A percentile compares a stretch with the other conserved stretches of the same genome.
Conservation (phyloP, 2,888 invertebrate species). For the Drosophila koepferae region DNA sequence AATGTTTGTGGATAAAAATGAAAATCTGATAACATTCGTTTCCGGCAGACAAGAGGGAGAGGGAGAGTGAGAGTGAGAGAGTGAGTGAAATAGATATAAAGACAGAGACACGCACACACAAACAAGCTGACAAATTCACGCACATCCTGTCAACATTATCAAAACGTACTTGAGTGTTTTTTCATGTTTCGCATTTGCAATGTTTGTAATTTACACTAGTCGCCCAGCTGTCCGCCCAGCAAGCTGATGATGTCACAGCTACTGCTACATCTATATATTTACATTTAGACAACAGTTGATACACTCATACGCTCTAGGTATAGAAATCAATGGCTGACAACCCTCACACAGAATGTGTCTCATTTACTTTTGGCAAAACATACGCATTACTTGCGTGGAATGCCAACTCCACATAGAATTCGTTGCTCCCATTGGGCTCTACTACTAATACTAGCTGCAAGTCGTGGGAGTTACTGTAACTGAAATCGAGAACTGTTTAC, state of each 20-base stretch:
- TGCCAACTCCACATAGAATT: background rate
- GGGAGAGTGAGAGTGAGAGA: background rate
- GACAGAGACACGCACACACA: background rate
- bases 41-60: conserved; percentile 22
- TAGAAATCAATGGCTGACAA: conserved; percentile 64
- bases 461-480: conserved; percentile 39
- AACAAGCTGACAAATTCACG: conserved; percentile 48
- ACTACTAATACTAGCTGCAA: conserved; percentile 24
- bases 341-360: conserved; percentile 24
- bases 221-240: conserved; percentile 36
- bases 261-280: conserved; percentile 19
- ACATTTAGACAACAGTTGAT: conserved; percentile 12
- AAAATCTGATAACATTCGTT: conserved; percentile 52
- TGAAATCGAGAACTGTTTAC: conserved; percentile 55
- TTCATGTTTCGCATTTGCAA: conserved; percentile 60
- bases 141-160: conserved; percentile 51
- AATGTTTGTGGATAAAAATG: conserved; percentile 32
- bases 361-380: conserved; percentile 31
- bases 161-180: conserved; percentile 66
- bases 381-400: background rate
- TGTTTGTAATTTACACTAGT: conserved; percentile 47
- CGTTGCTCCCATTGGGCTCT: background rate
- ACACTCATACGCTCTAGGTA: conserved; percentile 16
- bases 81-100: too few relatives aligned
- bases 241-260: conserved; percentile 37